A percentile compares a stretch with the other conserved stretches of the same genome.
Evolutionary conservation across 2,797 vertebrate species (phyloP).

Genomic region (Notamacropus eugenii): DNA sequence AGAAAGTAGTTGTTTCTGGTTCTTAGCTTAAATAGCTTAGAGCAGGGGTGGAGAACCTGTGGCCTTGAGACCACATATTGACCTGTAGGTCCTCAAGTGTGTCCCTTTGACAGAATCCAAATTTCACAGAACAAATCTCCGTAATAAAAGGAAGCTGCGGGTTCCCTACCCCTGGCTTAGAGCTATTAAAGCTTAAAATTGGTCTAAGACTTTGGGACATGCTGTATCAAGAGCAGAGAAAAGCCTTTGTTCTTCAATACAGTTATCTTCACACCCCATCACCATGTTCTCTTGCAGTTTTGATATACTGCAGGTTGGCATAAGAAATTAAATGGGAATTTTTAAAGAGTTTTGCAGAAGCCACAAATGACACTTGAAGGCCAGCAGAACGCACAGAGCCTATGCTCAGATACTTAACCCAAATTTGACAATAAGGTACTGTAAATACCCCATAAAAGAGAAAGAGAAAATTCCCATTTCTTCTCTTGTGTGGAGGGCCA

Average conservation of each 20-base stretch:
- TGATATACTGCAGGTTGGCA: neutral
- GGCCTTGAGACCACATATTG: no score
- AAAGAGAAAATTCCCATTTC: neutral
- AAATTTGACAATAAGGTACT: neutral
- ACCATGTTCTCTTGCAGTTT: neutral
- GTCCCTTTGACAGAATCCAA: no score
- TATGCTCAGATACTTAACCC: neutral
- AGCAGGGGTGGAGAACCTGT: no score
- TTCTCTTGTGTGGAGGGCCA: neutral
- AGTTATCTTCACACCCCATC: neutral
- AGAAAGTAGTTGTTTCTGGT: constrained; percentile 7
- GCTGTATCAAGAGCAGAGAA: neutral
- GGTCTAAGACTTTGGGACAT: neutral
- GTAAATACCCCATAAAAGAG: neutral
- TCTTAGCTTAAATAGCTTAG: neutral
- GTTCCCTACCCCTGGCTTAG: neutral
- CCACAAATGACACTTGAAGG: neutral
- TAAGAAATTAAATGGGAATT: neutral
- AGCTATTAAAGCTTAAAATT: neutral
- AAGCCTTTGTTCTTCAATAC: neutral
- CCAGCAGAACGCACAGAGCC: neutral
- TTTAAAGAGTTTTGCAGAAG: neutral
- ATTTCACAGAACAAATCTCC: no score
- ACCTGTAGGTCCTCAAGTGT: no score
- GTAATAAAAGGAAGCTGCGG: no score